phyloP scores from a whole-genome alignment of 2,113 vertebrate species.

The Tachysurus fulvidraco region DNA sequence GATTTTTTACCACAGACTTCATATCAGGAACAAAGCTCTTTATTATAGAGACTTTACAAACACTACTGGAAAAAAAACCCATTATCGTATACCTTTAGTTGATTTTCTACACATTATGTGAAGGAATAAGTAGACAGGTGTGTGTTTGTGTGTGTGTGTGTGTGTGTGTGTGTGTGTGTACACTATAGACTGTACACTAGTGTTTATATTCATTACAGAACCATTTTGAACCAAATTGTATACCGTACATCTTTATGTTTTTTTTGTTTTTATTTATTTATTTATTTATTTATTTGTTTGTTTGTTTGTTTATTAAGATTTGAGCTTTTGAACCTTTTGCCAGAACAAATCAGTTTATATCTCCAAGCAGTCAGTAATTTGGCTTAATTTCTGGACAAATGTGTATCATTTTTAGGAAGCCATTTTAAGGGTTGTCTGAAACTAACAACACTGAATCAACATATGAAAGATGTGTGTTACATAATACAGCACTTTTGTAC shows the following conservation, averaged over 20 bases:
- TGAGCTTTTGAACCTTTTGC: neutral
- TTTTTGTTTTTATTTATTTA: neutral
- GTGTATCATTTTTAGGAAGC: neutral
- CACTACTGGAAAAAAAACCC: neutral
- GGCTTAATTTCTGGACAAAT: neutral
- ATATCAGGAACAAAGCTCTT: neutral
- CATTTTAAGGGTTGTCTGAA: neutral
- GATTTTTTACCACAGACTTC: neutral
- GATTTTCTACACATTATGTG: neutral
- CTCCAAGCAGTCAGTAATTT: neutral
- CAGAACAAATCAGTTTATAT: neutral
- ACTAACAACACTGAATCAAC: neutral
- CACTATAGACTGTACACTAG: too few species aligned
- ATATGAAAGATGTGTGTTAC: neutral
- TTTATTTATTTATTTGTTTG: too few species aligned
- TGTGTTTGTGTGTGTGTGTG: neutral
- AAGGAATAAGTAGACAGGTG: neutral
- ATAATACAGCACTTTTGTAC: neutral
- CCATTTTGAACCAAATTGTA: neutral
- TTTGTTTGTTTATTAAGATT: too few species aligned
- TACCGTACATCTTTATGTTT: neutral
- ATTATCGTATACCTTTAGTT: too few species aligned
- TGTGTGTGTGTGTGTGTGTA: too few species aligned
- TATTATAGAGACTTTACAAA: neutral
- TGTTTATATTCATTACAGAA: neutral